Conservation (phyloP, 2,888 invertebrate species). For the Trichogramma dendrolimi region DNA sequence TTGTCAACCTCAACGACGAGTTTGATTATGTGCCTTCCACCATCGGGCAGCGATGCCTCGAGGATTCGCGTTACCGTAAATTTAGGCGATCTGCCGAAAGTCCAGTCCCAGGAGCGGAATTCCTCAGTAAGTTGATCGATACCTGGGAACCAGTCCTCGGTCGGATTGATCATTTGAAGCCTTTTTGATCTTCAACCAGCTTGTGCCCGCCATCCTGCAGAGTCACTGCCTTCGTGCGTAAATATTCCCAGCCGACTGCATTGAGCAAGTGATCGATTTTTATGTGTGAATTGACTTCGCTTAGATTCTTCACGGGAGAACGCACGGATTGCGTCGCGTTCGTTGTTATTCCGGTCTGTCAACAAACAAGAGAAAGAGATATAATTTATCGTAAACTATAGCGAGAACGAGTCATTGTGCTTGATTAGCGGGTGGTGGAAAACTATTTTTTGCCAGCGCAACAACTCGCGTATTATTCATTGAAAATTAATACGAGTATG, state of each 20-base stretch:
- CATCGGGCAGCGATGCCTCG: conserved; percentile 54
- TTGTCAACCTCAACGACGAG: conserved; percentile 64
- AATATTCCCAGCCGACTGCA: conserved; percentile 79
- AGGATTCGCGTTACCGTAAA: conserved; percentile 70
- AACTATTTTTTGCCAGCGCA: conserved; percentile 4
- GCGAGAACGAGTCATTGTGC: not conserved
- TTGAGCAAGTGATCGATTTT: conserved; percentile 70
- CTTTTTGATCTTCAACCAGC: conserved; percentile 70
- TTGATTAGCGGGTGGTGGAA: not conserved
- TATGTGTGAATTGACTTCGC: conserved; percentile 68
- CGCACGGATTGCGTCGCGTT: conserved; percentile 82
- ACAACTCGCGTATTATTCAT: not conserved
- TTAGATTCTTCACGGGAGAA: conserved; percentile 78
- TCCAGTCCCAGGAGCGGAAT: conserved; percentile 82
- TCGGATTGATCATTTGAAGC: conserved; percentile 81
- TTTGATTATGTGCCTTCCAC: conserved; percentile 51
- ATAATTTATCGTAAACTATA: not conserved
- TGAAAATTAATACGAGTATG: conserved; percentile 28
- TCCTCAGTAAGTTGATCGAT: conserved; percentile 66
- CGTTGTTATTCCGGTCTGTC: conserved; percentile 71
- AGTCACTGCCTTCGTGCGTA: conserved; percentile 67
- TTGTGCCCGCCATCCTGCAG: conserved; percentile 70
- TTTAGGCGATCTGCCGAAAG: conserved; percentile 79
- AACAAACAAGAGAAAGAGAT: conserved; percentile 36
- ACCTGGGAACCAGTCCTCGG: conserved; percentile 84